phyloP scores from a whole-genome alignment of 1,140 invertebrate genomes.

The Heliconius congener region DNA sequence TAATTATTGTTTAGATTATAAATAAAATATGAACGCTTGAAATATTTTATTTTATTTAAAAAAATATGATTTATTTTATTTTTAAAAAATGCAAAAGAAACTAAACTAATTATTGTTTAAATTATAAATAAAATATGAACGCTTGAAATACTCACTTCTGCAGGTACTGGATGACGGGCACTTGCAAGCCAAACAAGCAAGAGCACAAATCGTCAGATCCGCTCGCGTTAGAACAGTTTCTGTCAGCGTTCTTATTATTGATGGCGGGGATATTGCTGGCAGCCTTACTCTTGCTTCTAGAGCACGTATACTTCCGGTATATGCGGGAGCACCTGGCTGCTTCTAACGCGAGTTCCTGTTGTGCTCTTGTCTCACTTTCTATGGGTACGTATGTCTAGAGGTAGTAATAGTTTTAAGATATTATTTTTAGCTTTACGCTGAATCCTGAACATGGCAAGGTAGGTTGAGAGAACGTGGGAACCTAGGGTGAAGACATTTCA shows the following conservation, averaged over 20 bases:
- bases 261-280: conserved; percentile 96
- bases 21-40: not conserved
- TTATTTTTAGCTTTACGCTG: too few relatives aligned
- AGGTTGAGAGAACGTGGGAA: too few relatives aligned
- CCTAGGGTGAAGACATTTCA: too few relatives aligned
- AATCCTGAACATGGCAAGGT: too few relatives aligned
- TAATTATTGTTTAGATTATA: not conserved
- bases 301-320: conserved; percentile 97
- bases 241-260: conserved; percentile 97
- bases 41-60: not conserved
- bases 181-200: conserved; percentile 95
- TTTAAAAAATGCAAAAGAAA: too few relatives aligned
- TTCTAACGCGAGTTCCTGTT: conserved; percentile 93
- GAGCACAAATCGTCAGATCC: conserved; percentile 95
- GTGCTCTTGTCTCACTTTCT: conserved; percentile 93
- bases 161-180: conserved; percentile 97
- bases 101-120: not conserved
- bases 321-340: conserved; percentile 93
- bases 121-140: not conserved
- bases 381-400: conserved; percentile 80
- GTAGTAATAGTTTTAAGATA: not conserved
- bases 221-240: conserved; percentile 97
- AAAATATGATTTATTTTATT: too few relatives aligned
- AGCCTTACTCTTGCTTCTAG: conserved; percentile 91
- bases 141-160: not conserved